phyloP scores from a whole-genome alignment of 1,140 invertebrate genomes.

The Grapholita molesta region DNA sequence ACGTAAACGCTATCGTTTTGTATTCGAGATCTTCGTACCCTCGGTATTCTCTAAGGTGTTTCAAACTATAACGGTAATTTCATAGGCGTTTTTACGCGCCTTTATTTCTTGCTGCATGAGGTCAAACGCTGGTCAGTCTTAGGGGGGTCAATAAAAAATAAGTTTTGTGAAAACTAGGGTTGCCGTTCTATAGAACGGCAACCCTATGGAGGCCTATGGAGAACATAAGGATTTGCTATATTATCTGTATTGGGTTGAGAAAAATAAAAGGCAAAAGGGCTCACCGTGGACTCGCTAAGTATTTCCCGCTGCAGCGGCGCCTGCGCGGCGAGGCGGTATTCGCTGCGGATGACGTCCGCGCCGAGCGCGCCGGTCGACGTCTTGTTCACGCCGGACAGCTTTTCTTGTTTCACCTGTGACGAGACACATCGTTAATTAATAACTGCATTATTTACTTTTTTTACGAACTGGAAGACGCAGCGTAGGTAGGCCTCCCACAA shows the following conservation, averaged over 20 bases:
- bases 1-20: neutral
- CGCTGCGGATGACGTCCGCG: constrained; percentile 81
- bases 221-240: too few species aligned
- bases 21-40: too few species aligned
- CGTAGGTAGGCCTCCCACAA: too few species aligned
- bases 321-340: constrained; percentile 69
- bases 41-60: too few species aligned
- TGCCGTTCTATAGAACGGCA: too few species aligned
- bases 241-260: too few species aligned
- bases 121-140: neutral
- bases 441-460: too few species aligned
- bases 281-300: constrained; percentile 80
- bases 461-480: neutral
- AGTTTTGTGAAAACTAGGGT: too few species aligned
- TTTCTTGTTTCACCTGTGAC: constrained; percentile 79
- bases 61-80: neutral
- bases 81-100: neutral
- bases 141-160: too few species aligned
- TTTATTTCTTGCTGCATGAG: neutral
- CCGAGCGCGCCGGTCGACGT: constrained; percentile 49
- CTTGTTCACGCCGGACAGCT: constrained; percentile 65
- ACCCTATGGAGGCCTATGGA: too few species aligned
- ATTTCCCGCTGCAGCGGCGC: constrained; percentile 83
- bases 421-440: neutral
- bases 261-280: neutral